Evolutionary conservation across 2,888 invertebrate species (phyloP).

Genomic region (Pardosa pseudoannulata): DNA sequence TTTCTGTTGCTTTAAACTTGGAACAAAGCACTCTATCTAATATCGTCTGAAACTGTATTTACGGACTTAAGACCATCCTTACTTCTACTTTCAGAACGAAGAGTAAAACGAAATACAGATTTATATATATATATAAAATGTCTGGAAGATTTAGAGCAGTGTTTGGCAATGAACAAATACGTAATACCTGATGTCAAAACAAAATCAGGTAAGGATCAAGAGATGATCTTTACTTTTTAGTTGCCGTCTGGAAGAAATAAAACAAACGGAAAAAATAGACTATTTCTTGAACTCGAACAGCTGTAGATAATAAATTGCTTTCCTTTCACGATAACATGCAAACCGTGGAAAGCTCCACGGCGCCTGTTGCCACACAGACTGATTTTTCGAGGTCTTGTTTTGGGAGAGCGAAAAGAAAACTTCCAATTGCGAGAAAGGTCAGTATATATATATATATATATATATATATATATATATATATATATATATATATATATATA

Average conservation of each 20-base stretch:
- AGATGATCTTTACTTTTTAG: not conserved
- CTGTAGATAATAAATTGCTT: not conserved
- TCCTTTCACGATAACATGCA: not conserved
- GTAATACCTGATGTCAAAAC: not conserved
- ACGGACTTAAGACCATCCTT: not conserved
- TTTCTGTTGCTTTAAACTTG: not conserved
- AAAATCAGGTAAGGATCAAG: not conserved
- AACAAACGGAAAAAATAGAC: not conserved
- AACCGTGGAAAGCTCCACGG: not conserved
- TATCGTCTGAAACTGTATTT: constrained; percentile 62
- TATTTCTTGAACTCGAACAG: not conserved
- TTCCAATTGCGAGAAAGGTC: no score
- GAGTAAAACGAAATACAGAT: no score
- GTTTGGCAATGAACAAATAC: not conserved
- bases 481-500: no score
- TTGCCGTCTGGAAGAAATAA: not conserved
- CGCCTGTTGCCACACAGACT: not conserved
- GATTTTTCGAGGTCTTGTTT: no score
- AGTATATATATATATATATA: no score
- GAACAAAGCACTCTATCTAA: constrained; percentile 1
- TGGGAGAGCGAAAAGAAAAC: no score
- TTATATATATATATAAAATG: not conserved
- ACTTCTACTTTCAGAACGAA: not conserved
- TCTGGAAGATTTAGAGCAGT: not conserved
- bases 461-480: no score